A percentile compares a stretch with the other conserved stretches of the same genome.
These are phyloP conservation scores for Callosobruchus maculatus DNA, from an alignment of 2,888 invertebrate species.

Conservation along the genomic window DNA sequence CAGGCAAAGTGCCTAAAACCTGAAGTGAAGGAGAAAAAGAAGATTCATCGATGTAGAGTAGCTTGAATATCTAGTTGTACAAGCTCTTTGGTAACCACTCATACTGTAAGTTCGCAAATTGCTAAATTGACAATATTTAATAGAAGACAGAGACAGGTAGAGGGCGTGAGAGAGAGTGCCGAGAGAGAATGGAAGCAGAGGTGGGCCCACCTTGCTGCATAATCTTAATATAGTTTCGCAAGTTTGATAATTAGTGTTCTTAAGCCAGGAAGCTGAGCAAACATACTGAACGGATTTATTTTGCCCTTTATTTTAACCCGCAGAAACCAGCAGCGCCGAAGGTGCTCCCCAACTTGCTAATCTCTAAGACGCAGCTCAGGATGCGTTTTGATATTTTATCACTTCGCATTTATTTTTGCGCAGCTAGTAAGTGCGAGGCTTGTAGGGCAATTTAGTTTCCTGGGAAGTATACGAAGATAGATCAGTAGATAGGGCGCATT, in stretches of 20 bases:
- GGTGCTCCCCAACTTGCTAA: neutral
- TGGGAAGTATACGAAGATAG: no score
- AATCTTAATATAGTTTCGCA: constrained; percentile 52
- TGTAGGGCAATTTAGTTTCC: no score
- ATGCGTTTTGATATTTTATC: neutral
- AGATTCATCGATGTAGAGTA: no score
- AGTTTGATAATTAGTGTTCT: constrained; percentile 52
- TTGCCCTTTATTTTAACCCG: constrained; percentile 22
- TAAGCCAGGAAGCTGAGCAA: constrained; percentile 48
- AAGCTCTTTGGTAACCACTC: neutral
- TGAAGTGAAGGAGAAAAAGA: no score
- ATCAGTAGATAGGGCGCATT: no score
- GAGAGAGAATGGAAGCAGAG: neutral
- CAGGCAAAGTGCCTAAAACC: no score
- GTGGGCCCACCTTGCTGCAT: constrained; percentile 41
- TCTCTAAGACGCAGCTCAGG: neutral
- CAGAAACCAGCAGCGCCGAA: neutral
- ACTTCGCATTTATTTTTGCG: neutral
- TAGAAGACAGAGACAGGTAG: constrained; percentile 19
- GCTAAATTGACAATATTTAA: constrained; percentile 52
- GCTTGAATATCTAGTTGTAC: constrained; percentile 9
- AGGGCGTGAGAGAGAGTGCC: neutral
- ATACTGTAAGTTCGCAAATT: constrained; percentile 44
- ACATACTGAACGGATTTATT: constrained; percentile 47
- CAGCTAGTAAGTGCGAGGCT: no score